phyloP scores from a whole-genome alignment of 2,797 vertebrate genomes.

The Spinus olivaceus region DNA sequence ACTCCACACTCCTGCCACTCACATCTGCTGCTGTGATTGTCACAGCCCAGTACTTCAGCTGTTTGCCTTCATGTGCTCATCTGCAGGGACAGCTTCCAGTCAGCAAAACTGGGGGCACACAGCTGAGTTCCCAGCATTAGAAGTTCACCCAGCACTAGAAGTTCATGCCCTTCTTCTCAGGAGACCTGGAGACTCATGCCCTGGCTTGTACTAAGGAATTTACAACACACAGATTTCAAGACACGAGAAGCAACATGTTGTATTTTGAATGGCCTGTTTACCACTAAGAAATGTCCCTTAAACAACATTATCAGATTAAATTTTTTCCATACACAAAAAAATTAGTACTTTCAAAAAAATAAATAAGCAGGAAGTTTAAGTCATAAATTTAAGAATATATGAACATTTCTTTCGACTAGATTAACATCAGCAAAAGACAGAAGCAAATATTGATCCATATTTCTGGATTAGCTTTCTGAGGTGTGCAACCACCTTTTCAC shows the following conservation, averaged over 20 bases:
- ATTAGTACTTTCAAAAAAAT: not conserved
- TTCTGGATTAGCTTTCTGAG: constrained; percentile 41
- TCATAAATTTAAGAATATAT: not conserved
- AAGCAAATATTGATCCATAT: constrained; percentile 58
- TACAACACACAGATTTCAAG: not conserved
- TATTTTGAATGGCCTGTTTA: not conserved
- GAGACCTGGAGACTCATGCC: not conserved
- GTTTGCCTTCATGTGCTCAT: fast-evolving
- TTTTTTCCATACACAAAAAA: not conserved
- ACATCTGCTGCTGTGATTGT: not conserved
- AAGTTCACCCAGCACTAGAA: not conserved
- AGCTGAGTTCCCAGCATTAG: not conserved
- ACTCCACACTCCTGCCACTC: not conserved
- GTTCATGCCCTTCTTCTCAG: not conserved
- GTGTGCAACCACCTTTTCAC: constrained; percentile 35
- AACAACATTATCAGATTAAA: not conserved
- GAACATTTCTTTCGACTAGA: not conserved
- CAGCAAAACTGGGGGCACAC: not conserved
- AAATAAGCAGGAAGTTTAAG: not conserved
- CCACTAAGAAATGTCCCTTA: not conserved
- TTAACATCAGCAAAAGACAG: not conserved
- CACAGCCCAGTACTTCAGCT: not conserved
- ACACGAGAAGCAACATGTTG: not conserved
- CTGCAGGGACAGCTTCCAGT: not conserved
- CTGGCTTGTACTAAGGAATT: not conserved